These are phyloP conservation scores for Cariama cristata DNA, from an alignment of 2,113 vertebrate genomes.

Conservation along the genomic window DNA sequence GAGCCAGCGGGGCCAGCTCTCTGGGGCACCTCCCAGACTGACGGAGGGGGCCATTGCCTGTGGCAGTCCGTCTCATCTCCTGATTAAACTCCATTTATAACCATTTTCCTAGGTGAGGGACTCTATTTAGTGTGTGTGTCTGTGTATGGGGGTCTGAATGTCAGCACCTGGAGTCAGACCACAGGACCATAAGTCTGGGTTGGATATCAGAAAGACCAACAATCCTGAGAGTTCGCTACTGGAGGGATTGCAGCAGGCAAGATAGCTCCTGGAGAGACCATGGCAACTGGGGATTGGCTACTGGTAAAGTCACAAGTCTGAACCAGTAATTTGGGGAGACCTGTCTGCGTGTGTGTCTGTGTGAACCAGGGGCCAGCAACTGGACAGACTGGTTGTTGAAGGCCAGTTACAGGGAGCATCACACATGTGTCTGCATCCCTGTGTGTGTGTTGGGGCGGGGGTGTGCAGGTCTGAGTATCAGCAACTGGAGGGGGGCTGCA, in stretches of 20 bases:
- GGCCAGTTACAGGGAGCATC: not conserved
- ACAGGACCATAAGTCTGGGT: not conserved
- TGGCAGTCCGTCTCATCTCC: too few species aligned
- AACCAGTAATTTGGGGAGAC: not conserved
- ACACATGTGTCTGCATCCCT: not conserved
- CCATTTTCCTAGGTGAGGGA: not conserved
- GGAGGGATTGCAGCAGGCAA: not conserved
- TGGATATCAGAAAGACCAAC: not conserved
- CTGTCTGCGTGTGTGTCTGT: too few species aligned
- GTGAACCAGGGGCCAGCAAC: not conserved
- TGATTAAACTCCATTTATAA: not conserved
- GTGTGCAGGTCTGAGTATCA: not conserved
- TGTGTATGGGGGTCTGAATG: not conserved
- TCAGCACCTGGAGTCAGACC: not conserved
- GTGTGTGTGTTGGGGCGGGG: too few species aligned
- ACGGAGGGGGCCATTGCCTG: not conserved
- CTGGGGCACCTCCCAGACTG: not conserved
- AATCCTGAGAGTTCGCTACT: not conserved
- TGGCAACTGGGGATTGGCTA: not conserved
- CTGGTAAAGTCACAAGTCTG: not conserved
- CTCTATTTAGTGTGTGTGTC: not conserved
- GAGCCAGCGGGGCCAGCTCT: not conserved
- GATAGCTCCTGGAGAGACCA: not conserved
- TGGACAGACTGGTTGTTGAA: not conserved
- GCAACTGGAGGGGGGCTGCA: not conserved